Evolutionary conservation across 2,888 invertebrate species (phyloP), one percentile per base, ranked within the genome.

Genomic region (Chaetoderma sp.): DNA sequence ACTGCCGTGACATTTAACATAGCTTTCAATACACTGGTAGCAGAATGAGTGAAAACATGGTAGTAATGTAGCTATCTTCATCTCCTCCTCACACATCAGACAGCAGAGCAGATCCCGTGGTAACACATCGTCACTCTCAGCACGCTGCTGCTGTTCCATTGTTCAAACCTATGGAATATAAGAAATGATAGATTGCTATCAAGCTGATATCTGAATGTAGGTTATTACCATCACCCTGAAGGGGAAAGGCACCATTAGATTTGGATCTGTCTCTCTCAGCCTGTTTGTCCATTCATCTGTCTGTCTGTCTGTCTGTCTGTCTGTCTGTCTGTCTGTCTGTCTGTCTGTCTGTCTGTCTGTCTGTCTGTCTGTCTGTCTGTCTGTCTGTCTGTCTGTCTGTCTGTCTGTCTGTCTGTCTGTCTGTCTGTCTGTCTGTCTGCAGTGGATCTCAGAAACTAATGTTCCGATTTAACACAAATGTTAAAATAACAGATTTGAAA

Each of bases 21-120:
- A 71, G 21, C 66, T 64, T 8, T 70, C 61, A 1, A 76, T 68
- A 63, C 76, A 76, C 18, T 63, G 55, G 21, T 70, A 59, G 36
- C 76, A 76, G 67, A 75, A 76, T 6, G 79, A 78, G 49, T 79
- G 80, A 16, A 79, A 72, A 61, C 79, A 81, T 21, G 74, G 72
- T 10, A 80, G 75, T 47, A 76, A 75, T 52, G 76, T 78, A 4
- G 80, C 79, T 13, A 78, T 70, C 42, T 75, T 77, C 66, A 73
- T 78, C 60, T 81, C 80, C 36, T 81, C 80, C 27, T 74, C 73
- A 50, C 80, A 81, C 57, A 79, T 68, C 45, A 75, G 74, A 60
- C 80, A 81, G 73, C 77, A 77, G 23, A 79, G 74, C 60, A 79
- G 78, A 56, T 77, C 75, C 5, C 79, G 67, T 4, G 80, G 79